Percentiles rank a stretch among this genome's conserved stretches.
Evolutionary conservation across 2,888 invertebrate species (phyloP).

Genomic region (Archips crataeganus): DNA sequence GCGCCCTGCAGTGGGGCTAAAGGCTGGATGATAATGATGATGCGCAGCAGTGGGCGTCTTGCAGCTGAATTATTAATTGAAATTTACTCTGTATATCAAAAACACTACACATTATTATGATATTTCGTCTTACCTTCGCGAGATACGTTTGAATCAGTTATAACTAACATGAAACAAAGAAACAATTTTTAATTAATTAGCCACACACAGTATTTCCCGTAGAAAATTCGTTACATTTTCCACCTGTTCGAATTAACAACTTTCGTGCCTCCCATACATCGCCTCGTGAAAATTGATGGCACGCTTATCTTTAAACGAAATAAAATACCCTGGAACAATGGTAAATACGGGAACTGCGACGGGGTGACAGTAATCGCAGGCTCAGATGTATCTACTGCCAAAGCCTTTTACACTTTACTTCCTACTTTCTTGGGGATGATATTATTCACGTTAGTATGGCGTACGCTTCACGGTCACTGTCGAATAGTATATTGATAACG

Average conservation of each 20-base stretch:
- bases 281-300: slow-evolving; percentile 37
- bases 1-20: no score
- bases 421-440: slow-evolving; percentile 3
- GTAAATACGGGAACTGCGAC: slow-evolving; percentile 41
- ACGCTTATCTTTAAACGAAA: slow-evolving; percentile 42
- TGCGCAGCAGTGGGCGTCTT: no score
- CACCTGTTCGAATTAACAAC: slow-evolving; percentile 31
- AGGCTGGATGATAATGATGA: no score
- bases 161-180: no score
- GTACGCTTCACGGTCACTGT: neutral
- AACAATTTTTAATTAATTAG: neutral
- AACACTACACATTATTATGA: no score
- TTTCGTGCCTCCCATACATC: slow-evolving; percentile 16
- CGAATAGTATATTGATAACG: no score
- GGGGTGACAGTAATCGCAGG: slow-evolving; percentile 44
- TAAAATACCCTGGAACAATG: slow-evolving; percentile 42
- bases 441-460: neutral
- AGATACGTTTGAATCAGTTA: no score
- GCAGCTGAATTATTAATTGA: no score
- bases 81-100: no score
- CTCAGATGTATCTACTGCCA: slow-evolving; percentile 32
- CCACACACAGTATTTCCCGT: neutral
- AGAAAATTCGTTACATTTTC: slow-evolving; percentile 6
- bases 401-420: slow-evolving; percentile 16
- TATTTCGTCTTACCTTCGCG: no score